A percentile compares a stretch with the other conserved stretches of the same genome.
phyloP scores from a whole-genome alignment of 2,888 invertebrate genomes.

The Eumerus sabulonum region DNA sequence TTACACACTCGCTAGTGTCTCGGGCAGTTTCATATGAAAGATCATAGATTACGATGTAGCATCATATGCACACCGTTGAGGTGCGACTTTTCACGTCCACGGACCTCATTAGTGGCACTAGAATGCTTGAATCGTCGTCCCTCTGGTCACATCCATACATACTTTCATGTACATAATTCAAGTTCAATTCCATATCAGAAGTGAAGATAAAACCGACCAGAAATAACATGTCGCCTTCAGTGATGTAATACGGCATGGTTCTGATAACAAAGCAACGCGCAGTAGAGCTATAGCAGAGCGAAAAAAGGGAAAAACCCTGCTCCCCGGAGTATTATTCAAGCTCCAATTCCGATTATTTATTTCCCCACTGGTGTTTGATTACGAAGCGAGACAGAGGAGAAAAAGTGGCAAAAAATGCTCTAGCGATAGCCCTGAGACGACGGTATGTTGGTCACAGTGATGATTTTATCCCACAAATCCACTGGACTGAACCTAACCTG shows the following conservation, averaged over 20 bases:
- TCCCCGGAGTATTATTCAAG: conserved; percentile 12
- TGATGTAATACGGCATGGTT: not conserved
- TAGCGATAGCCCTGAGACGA: conserved; percentile 13
- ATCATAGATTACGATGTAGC: too few species aligned
- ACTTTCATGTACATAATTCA: conserved; percentile 6
- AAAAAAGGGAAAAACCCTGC: conserved; percentile 4
- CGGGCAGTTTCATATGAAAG: too few species aligned
- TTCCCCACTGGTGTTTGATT: conserved; percentile 14
- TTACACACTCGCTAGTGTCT: too few species aligned
- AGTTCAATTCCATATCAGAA: conserved; percentile 13
- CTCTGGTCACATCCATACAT: too few species aligned
- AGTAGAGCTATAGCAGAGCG: not conserved
- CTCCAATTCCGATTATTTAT: conserved; percentile 23
- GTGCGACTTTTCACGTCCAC: too few species aligned
- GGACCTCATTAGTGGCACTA: too few species aligned
- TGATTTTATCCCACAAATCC: conserved; percentile 5
- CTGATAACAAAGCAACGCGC: conserved; percentile 5
- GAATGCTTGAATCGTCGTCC: too few species aligned
- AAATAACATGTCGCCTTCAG: too few species aligned
- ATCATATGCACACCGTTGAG: too few species aligned
- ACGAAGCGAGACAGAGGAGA: not conserved
- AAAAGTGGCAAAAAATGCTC: not conserved
- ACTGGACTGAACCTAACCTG: not conserved
- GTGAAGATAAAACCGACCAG: not conserved
- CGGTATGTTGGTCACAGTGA: conserved; percentile 15